These are phyloP conservation scores for Pandemis corylana DNA, from an alignment of 2,888 invertebrate species.

Conservation along the genomic window DNA sequence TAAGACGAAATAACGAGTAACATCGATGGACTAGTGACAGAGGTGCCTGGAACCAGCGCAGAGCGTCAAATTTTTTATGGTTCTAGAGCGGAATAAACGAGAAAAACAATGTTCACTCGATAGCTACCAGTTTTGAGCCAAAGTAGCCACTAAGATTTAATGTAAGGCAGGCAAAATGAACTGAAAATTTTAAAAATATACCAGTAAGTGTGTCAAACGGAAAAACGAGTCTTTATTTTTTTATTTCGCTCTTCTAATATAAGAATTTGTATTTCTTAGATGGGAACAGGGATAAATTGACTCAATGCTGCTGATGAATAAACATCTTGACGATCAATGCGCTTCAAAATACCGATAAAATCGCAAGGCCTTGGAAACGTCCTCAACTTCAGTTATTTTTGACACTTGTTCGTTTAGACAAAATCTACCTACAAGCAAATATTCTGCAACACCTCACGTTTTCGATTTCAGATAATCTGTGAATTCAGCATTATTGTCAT, in stretches of 20 bases:
- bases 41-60: no score
- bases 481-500: conserved; percentile 27
- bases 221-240: no score
- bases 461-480: conserved; percentile 29
- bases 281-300: not conserved
- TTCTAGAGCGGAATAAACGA: no score
- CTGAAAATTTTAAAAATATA: no score
- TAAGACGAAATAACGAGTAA: no score
- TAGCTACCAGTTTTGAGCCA: no score
- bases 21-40: no score
- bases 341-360: not conserved
- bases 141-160: no score
- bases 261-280: not conserved
- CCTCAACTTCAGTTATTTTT: not conserved
- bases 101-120: no score
- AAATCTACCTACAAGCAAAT: not conserved
- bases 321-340: conserved; percentile 1
- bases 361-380: not conserved
- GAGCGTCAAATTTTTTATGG: no score
- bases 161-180: no score
- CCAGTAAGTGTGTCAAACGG: no score
- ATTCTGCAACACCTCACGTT: conserved; percentile 10
- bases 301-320: not conserved
- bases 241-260: not conserved
- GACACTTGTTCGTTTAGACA: conserved; percentile 4